A percentile compares a stretch with the other conserved stretches of the same genome.
phyloP scores from a whole-genome alignment of 2,797 vertebrate species.

The Nannoperca australis region DNA sequence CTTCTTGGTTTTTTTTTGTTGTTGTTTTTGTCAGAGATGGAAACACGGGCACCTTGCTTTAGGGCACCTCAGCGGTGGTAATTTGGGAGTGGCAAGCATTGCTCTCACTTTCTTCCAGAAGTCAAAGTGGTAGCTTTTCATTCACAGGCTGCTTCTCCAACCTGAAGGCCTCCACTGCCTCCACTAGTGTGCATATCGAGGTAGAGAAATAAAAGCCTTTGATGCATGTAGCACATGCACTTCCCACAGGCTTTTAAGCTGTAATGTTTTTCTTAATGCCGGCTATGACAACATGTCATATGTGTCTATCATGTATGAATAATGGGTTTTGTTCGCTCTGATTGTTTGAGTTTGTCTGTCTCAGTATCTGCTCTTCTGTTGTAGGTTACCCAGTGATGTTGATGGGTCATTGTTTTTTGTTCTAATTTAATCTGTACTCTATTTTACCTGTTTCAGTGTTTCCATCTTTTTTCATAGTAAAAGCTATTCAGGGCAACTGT shows the following conservation, averaged over 20 bases:
- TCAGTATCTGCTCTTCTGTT: conserved; percentile 3
- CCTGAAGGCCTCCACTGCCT: background rate
- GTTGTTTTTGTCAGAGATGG: background rate
- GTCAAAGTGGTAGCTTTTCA: background rate
- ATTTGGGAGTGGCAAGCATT: background rate
- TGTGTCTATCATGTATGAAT: conserved; percentile 1
- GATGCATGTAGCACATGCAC: background rate
- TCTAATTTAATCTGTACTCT: background rate
- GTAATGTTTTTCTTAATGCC: background rate
- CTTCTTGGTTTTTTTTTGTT: background rate
- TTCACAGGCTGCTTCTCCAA: background rate
- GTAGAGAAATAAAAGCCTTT: conserved; percentile 1
- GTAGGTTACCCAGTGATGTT: background rate
- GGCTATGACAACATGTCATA: conserved; percentile 13
- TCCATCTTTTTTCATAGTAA: background rate
- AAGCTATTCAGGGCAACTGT: background rate
- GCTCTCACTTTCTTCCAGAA: background rate
- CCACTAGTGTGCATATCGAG: background rate
- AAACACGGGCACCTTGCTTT: background rate
- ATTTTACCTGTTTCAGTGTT: background rate
- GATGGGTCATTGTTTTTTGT: conserved; percentile 6
- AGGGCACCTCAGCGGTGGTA: background rate
- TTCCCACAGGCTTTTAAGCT: conserved; percentile 8
- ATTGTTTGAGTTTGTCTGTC: background rate
- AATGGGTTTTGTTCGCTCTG: background rate